These are phyloP conservation scores for Drosophila dunni DNA, from an alignment of 1,140 invertebrate genomes.

Conservation along the genomic window DNA sequence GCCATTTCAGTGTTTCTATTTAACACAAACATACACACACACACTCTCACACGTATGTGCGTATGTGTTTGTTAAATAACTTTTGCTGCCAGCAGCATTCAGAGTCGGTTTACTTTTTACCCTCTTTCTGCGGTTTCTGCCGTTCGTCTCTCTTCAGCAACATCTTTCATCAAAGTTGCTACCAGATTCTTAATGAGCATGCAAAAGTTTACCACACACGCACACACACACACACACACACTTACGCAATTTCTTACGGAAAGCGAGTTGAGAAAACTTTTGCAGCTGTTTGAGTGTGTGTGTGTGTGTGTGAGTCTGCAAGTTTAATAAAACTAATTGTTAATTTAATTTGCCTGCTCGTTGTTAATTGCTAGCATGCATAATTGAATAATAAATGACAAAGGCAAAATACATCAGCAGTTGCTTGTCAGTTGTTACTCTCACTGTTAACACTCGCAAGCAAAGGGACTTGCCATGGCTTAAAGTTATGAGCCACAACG, in stretches of 20 bases:
- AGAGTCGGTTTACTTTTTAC: constrained; percentile 40
- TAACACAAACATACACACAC: constrained; percentile 25
- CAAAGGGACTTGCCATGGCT: neutral
- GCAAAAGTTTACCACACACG: constrained; percentile 68
- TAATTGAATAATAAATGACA: constrained; percentile 83
- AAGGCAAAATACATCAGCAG: constrained; percentile 46
- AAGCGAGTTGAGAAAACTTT: constrained; percentile 50
- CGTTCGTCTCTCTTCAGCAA: constrained; percentile 49
- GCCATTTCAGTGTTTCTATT: constrained; percentile 55
- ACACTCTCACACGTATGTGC: constrained; percentile 5
- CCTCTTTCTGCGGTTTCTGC: constrained; percentile 33
- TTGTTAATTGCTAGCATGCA: constrained; percentile 81
- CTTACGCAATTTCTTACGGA: neutral
- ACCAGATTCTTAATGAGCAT: constrained; percentile 74
- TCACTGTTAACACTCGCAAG: constrained; percentile 24
- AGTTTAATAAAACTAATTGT: constrained; percentile 84
- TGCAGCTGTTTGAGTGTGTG: neutral
- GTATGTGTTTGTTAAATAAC: constrained; percentile 46
- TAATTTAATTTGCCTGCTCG: constrained; percentile 83
- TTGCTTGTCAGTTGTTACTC: constrained; percentile 16
- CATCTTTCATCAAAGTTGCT: constrained; percentile 71
- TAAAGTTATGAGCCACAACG: constrained; percentile 17
- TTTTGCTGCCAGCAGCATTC: constrained; percentile 61
- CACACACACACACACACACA: constrained; percentile 36
- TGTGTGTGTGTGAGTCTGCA: constrained; percentile 39